phyloP scores from a whole-genome alignment of 2,113 vertebrate species.

The Canis aureus region DNA sequence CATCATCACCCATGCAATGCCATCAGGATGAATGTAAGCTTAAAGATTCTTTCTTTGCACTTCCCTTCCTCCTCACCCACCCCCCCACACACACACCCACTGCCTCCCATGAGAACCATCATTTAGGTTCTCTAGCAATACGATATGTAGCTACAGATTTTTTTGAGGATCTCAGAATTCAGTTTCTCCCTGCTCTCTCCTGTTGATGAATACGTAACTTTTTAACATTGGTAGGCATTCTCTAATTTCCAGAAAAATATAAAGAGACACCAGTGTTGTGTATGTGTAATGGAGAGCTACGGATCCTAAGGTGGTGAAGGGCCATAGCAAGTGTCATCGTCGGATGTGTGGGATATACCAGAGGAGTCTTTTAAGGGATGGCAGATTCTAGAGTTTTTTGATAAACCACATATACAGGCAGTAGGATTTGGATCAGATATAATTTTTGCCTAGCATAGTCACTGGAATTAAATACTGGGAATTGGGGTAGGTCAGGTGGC shows the following conservation, averaged over 20 bases:
- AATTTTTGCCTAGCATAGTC: background rate
- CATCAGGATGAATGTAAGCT: background rate
- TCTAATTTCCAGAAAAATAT: background rate
- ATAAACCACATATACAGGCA: no score
- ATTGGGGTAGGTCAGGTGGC: background rate
- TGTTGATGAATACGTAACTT: background rate
- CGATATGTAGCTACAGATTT: background rate
- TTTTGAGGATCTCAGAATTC: background rate
- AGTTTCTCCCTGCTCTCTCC: background rate
- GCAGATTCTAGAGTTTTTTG: background rate
- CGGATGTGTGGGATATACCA: background rate
- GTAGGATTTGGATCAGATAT: background rate
- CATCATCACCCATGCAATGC: no score
- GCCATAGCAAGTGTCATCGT: fast-evolving
- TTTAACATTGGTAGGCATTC: background rate
- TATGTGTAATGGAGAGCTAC: fast-evolving
- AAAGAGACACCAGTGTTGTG: background rate
- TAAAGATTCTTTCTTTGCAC: background rate
- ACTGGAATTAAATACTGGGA: background rate
- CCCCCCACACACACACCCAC: background rate
- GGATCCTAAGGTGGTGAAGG: no score
- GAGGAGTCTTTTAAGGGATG: background rate
- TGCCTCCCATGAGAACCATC: background rate
- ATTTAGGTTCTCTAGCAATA: background rate
- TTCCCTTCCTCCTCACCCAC: no score